phyloP scores from a whole-genome alignment of 2,797 vertebrate genomes.

The Ctenosaura bakeri region DNA sequence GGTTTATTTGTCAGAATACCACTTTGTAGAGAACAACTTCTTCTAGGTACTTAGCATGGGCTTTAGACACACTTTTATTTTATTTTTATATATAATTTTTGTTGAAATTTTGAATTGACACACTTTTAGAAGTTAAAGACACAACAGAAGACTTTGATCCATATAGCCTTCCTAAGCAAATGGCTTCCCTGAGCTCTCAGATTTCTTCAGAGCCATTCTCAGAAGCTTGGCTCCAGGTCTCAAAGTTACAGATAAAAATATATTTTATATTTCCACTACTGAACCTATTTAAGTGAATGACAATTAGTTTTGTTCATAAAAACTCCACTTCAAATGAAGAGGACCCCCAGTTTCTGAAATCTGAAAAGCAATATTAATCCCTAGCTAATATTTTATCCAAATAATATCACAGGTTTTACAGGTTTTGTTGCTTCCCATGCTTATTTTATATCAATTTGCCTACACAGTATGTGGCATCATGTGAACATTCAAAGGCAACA shows the following conservation, averaged over 20 bases:
- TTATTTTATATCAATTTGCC: background rate
- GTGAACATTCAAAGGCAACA: background rate
- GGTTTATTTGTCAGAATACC: background rate
- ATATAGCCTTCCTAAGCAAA: background rate
- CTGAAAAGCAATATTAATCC: background rate
- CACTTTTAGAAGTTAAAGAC: background rate
- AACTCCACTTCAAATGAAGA: background rate
- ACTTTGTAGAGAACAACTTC: background rate
- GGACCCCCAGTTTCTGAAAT: background rate
- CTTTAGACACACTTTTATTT: background rate
- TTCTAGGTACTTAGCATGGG: background rate
- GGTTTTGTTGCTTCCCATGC: background rate
- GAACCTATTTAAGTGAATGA: background rate
- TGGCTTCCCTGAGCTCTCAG: background rate
- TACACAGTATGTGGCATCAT: no score
- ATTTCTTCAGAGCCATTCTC: background rate
- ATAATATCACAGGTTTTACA: background rate
- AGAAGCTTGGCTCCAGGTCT: background rate
- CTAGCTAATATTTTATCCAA: background rate
- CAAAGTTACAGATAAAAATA: no score
- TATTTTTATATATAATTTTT: no score
- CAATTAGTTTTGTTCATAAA: background rate
- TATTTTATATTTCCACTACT: background rate
- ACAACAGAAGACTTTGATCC: background rate
- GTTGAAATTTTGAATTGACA: no score